A percentile compares a stretch with the other conserved stretches of the same genome.
phyloP scores from a whole-genome alignment of 2,113 vertebrate genomes.

The Climacteris rufus region DNA sequence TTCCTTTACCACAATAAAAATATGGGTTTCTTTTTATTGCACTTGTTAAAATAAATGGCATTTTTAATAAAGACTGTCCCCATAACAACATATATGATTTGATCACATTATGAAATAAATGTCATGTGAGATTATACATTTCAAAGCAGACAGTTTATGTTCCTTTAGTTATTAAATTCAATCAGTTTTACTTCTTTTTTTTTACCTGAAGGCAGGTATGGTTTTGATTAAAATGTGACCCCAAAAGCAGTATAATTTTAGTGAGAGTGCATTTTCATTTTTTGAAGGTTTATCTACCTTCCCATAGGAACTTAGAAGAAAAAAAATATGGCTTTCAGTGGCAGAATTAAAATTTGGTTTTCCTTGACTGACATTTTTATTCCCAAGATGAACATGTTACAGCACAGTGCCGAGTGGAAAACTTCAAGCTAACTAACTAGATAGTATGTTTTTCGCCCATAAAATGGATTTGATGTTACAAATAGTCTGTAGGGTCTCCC shows the following conservation, averaged over 20 bases:
- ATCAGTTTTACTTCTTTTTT: constrained; percentile 63
- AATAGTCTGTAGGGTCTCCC: neutral
- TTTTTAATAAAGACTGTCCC: constrained; percentile 78
- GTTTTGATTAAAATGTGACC: constrained; percentile 75
- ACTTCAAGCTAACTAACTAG: constrained; percentile 45
- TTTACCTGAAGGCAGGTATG: constrained; percentile 65
- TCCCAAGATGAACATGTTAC: neutral
- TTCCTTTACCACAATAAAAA: constrained; percentile 56
- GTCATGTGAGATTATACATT: constrained; percentile 70
- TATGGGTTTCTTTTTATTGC: constrained; percentile 64
- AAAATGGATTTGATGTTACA: neutral
- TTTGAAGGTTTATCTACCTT: constrained; percentile 49
- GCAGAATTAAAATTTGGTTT: constrained; percentile 54
- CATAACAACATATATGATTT: constrained; percentile 69
- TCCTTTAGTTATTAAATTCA: constrained; percentile 75
- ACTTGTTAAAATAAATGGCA: constrained; percentile 75
- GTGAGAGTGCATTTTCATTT: constrained; percentile 34
- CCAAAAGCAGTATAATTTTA: constrained; percentile 63
- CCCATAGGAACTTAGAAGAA: constrained; percentile 23
- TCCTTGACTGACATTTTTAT: constrained; percentile 66
- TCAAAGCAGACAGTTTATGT: constrained; percentile 69
- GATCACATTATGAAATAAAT: constrained; percentile 72
- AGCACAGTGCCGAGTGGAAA: neutral
- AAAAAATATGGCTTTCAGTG: neutral
- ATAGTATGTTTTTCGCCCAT: neutral